Evolutionary conservation across 64 coral and sea anemone genomes (phyloP), one percentile per base, ranked within the genome.

Genomic region (Trachythela sp.): DNA sequence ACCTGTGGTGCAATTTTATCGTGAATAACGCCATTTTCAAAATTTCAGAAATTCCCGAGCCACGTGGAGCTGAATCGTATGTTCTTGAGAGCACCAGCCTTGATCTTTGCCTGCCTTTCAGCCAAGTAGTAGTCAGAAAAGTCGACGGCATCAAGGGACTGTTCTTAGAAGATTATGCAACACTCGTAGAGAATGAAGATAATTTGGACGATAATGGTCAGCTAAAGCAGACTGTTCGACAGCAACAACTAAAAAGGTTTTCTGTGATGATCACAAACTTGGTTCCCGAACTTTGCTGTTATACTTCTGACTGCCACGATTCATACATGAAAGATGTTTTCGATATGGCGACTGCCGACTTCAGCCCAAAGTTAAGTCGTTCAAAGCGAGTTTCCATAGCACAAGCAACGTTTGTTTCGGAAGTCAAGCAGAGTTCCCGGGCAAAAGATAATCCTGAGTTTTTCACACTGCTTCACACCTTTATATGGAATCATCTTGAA

Each of bases 31-130:
- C 50, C 84, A 84, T 90, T 15, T 42, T 91, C 9, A 75, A 49
- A 54, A 72, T 91, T 32, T 83, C 84, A 5, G 88, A 88, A 10
- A 87, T 92, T 77, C 68, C 90, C 32, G 88, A 92, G 36, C 87
- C 85, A 11, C 90, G 84, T 39, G 90, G 94, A 68, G 84, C 87
- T 39, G 90, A 92, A 20, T 95, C 87, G 17, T 92, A 92, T 32
- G 84, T 86, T 31, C 36, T 97, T 71, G 58, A 35, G 1, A 87
- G 84, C 22, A 36, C 68, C 58, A 76, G 32, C 27, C 52, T 91
- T 48, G 40, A 85, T 48, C 87, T 97, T 39, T 72, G 89, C 32
- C 93, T 87, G 36, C 95, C 95, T 22, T 94, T 72, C 68, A 88
- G 86, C 13, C 86, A 43, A 32, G 75, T 94, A 48, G 85, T 97